phyloP scores from a whole-genome alignment of 2,888 invertebrate genomes.

The Xiphydria camelus region DNA sequence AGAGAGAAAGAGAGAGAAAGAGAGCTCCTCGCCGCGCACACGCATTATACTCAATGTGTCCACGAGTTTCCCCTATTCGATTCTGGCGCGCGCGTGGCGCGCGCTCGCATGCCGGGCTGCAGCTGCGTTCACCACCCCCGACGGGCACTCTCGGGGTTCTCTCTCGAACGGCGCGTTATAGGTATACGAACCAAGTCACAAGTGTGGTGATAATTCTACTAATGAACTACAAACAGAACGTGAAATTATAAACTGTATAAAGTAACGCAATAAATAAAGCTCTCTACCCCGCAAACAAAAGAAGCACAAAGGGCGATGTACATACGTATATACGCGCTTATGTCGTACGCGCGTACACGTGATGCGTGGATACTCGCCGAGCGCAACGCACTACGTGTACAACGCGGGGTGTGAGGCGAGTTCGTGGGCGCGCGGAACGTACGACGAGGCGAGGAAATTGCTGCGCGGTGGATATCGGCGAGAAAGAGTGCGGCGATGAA shows the following conservation, averaged over 20 bases:
- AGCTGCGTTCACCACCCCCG: conserved; percentile 20
- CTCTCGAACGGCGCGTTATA: too few relatives aligned
- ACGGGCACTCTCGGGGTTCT: conserved; percentile 17
- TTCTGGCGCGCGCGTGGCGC: conserved; percentile 52
- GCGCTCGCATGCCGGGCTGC: too few relatives aligned
- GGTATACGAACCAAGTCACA: conserved; percentile 35
- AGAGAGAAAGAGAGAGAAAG: conserved; percentile 3
- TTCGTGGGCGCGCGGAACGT: background rate
- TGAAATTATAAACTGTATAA: conserved; percentile 42
- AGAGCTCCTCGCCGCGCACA: too few relatives aligned
- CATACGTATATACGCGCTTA: conserved; percentile 12
- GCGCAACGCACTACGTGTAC: conserved; percentile 6
- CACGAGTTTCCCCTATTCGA: conserved; percentile 40
- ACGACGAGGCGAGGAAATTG: background rate
- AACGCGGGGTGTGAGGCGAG: conserved; percentile 3
- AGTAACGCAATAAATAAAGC: conserved; percentile 59
- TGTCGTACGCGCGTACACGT: too few relatives aligned
- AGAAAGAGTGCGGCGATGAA: background rate
- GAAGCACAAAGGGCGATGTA: conserved; percentile 52
- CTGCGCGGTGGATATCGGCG: background rate
- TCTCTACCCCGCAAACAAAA: conserved; percentile 69
- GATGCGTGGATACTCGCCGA: background rate
- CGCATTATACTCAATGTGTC: conserved; percentile 49
- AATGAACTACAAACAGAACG: conserved; percentile 50
- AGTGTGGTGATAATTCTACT: conserved; percentile 52